Evolutionary conservation across 2,113 vertebrate species (phyloP).

Genomic region (Percina caprodes): DNA sequence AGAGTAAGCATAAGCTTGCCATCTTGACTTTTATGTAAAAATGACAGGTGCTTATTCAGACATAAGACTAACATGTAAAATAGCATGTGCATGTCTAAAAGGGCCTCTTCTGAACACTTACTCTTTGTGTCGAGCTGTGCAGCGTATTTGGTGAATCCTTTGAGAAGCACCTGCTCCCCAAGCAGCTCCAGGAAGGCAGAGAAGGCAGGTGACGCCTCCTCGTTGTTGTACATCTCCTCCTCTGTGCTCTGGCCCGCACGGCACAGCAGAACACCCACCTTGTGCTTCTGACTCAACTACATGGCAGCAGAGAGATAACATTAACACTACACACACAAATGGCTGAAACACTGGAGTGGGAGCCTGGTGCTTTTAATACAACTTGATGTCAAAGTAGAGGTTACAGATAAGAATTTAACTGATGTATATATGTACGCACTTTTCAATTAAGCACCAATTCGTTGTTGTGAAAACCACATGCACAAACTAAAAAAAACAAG

Average conservation of each 20-base stretch:
- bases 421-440: constrained; percentile 13
- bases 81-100: neutral
- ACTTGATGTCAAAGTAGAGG: constrained; percentile 16
- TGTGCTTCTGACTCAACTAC: constrained; percentile 93
- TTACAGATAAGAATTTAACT: constrained; percentile 9
- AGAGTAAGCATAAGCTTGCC: too few species aligned
- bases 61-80: neutral
- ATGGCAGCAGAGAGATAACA: constrained; percentile 12
- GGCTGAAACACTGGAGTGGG: neutral
- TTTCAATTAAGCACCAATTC: constrained; percentile 1
- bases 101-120: constrained; percentile 73
- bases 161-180: constrained; percentile 90
- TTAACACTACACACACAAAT: constrained; percentile 20
- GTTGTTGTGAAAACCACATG: constrained; percentile 43
- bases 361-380: constrained; percentile 6
- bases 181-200: constrained; percentile 91
- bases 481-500: constrained; percentile 34
- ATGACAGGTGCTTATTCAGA: neutral
- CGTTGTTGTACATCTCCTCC: constrained; percentile 99
- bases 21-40: neutral
- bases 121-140: constrained; percentile 97
- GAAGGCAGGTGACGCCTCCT: constrained; percentile 89
- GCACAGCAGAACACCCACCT: constrained; percentile 96
- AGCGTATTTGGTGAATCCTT: constrained; percentile 90
- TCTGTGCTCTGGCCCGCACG: constrained; percentile 93